Evolutionary conservation across 2,888 invertebrate genomes (phyloP).

Genomic region (Coelogynopora nodosa): DNA sequence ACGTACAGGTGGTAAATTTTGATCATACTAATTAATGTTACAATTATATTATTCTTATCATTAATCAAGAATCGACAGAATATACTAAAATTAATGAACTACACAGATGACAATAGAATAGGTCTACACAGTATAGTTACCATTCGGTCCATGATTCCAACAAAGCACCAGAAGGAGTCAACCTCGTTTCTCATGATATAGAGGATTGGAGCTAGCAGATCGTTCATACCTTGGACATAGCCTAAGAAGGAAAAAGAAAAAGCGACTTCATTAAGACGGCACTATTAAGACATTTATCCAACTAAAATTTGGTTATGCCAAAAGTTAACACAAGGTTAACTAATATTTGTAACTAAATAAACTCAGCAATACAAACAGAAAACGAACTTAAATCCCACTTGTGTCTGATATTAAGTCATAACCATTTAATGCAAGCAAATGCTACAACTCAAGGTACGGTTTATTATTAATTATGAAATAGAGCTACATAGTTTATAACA

Average conservation of each 20-base stretch:
- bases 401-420: too few relatives aligned
- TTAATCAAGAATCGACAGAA: not conserved
- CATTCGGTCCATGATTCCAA: conserved; percentile 91
- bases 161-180: conserved; percentile 98
- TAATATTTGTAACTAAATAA: not conserved
- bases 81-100: not conserved
- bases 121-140: conserved; percentile 68
- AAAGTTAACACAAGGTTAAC: not conserved
- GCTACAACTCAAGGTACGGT: too few relatives aligned
- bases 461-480: too few relatives aligned
- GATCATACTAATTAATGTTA: too few relatives aligned
- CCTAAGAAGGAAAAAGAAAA: conserved; percentile 54
- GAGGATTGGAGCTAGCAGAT: conserved; percentile 84
- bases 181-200: conserved; percentile 84
- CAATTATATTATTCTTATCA: too few relatives aligned
- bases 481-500: too few relatives aligned
- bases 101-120: not conserved
- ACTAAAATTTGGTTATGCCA: too few relatives aligned
- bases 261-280: not conserved
- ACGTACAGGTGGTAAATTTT: too few relatives aligned
- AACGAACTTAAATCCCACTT: too few relatives aligned
- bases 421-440: too few relatives aligned
- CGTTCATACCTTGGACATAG: conserved; percentile 89
- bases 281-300: not conserved
- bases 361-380: not conserved